Evolutionary conservation across 2,797 vertebrate genomes (phyloP), one percentile per base, ranked within the genome.

Genomic region (Enteromius argenteus): DNA sequence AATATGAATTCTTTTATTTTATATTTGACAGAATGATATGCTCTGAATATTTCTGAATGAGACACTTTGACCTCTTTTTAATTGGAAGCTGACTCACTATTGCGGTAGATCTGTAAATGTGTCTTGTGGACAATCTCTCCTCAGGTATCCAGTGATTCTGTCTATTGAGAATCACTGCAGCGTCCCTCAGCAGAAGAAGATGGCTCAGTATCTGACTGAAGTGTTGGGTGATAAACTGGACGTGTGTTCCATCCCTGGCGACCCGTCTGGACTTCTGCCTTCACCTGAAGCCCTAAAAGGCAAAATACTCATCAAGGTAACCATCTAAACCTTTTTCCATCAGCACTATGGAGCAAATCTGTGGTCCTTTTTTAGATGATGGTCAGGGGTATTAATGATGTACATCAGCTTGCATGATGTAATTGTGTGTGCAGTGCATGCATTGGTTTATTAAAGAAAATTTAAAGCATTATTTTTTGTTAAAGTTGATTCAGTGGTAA

Each of bases 81-180:
- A 56, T n/a, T 56, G 53, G 21, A 56, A 32, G 49, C 32, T 2
- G 56, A 17, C 23, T 46, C 17, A 14, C 42, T 32, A 21, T 68
- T 23, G 46, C 68, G 8, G 5, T 67, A 8, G 15, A n/a, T 81
- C 5, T 37, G 19, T 14, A 49, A 62, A 42, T 42, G 68, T 5
- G 17, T 67, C 8, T 44, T 23, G 60, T 46, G 42, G 21, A 21
- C 19, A 44, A 10, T 84, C 23, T 84, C 23, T 79, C 60, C 2
- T 11, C 90, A 99, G 98, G 77, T 99, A 96, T 89, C 98, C 98
- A 0, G 96, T 99, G 89, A 99, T 99, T 91, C 92, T 99, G 89
- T 99, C 98, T 23, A 95, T 99, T 3, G 98, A 99, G 95, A 99
- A 99, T 92, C 98, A 99, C 91, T 99, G 98, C 92, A 99, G 97